Base-by-base conservation (phyloP, 2,888 invertebrate species). In the Amphipoea oculea region DNA sequence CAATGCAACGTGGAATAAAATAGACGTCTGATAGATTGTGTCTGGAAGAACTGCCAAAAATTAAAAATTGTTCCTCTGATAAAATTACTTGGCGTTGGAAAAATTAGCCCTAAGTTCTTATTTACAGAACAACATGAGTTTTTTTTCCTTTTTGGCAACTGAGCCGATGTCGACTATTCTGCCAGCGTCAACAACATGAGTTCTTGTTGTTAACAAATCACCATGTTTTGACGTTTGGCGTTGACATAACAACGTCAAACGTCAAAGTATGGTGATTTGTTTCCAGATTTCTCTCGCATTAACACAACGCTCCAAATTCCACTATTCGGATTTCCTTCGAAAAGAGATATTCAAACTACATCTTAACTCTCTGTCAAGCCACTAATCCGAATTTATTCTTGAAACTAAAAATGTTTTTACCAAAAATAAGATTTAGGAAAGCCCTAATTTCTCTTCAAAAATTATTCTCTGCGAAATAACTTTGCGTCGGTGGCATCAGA, bases 401-500 rank as follows among this genome's bases (percentile, higher is more conserved):
- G 14, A 23, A 45, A 45, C 12, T 20, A n/a, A 42, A 36, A 23
- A 11, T 51, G 54, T 57, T n/a, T n/a, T 9, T 20, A 36, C 9
- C 2, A 23, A 40, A 60, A 40, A 29, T 11, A 17, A 3, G 1
- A 42, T 78, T 42, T 29, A 40, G 9, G 5, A 40, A 40, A 40
- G 60, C 11, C 23, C 3, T 40, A 23, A 60, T 57, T 57, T 29
- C 42, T 40, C 4, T 54, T 66, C n/a, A 45, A 60, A 42, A 36
- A 54, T 76, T 72, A 72, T 40, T 78, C 40, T 51, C n/a, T 14
- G 14, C 29, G 36, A 29, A 57, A 81, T 74, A 51, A 69, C 60
- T 73, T 74, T 23, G 4, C 65, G 36, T 75, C n/a, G 48, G 29
- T 29, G 29, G 48, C 48, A 57, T 51, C 29, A 29, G 36, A 65